These are phyloP conservation scores for Calameuta idolon DNA, from an alignment of 2,888 invertebrate genomes.

Conservation along the genomic window DNA sequence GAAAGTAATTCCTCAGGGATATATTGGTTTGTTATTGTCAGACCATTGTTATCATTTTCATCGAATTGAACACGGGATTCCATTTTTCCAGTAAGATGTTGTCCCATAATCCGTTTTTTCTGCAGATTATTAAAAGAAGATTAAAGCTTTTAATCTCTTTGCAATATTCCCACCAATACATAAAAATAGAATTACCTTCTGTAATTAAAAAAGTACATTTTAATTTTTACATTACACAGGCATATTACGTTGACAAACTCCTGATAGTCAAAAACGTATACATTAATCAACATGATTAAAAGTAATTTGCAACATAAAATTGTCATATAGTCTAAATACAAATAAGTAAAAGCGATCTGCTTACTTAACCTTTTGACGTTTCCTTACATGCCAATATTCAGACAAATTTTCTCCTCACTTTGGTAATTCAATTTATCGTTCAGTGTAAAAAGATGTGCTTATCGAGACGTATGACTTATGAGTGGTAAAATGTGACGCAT, in stretches of 20 bases:
- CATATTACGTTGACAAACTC: not conserved
- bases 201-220: not conserved
- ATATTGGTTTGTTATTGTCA: conserved; percentile 57
- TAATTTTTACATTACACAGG: not conserved
- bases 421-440: not conserved
- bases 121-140: conserved; percentile 26
- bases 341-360: not conserved
- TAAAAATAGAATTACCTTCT: conserved; percentile 4
- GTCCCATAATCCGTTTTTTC: conserved; percentile 30
- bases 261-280: not conserved
- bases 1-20: conserved; percentile 69
- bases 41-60: conserved; percentile 58
- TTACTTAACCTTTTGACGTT: not conserved
- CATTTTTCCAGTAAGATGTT: conserved; percentile 22
- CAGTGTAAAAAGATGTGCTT: not conserved
- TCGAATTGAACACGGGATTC: conserved; percentile 30
- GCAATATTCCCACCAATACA: conserved; percentile 16
- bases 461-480: not conserved
- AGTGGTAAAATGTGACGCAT: not conserved
- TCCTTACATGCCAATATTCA: not conserved
- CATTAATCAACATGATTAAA: not conserved
- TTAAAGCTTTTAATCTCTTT: conserved; percentile 4
- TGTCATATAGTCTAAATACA: not conserved
- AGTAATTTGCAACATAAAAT: not conserved
- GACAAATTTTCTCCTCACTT: not conserved